These are phyloP conservation scores for Drosophila acutilabella DNA, from an alignment of 2,888 invertebrate species.

Conservation along the genomic window DNA sequence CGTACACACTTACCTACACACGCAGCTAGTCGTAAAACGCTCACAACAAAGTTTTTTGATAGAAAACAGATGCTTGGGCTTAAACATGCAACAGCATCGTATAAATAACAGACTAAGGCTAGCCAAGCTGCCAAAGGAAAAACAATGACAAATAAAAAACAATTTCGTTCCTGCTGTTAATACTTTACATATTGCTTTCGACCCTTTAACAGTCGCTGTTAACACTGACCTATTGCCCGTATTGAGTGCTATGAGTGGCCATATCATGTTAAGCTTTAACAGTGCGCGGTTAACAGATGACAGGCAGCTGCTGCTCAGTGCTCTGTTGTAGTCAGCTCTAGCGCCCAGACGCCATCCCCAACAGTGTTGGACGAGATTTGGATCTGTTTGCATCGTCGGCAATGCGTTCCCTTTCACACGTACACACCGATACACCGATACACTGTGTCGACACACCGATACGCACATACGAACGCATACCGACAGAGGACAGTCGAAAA, in stretches of 20 bases:
- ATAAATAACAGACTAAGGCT: constrained; percentile 75
- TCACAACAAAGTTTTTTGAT: constrained; percentile 70
- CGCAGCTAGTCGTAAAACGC: constrained; percentile 41
- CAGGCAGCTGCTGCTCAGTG: constrained; percentile 12
- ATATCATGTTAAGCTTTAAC: constrained; percentile 37
- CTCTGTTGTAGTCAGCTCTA: constrained; percentile 29
- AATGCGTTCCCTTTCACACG: constrained; percentile 28
- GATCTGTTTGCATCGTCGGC: constrained; percentile 65
- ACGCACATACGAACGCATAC: constrained; percentile 31
- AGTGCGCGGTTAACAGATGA: constrained; percentile 31
- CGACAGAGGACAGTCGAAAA: constrained; percentile 52
- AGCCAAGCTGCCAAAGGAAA: constrained; percentile 64
- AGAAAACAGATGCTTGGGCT: constrained; percentile 71
- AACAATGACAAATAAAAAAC: constrained; percentile 11
- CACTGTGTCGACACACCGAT: constrained; percentile 16
- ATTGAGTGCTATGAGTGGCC: constrained; percentile 33
- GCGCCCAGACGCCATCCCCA: constrained; percentile 42
- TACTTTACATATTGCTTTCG: constrained; percentile 13
- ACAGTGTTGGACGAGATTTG: constrained; percentile 79
- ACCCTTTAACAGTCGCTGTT: constrained; percentile 43
- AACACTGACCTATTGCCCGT: constrained; percentile 69
- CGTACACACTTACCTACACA: constrained; percentile 27
- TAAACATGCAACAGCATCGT: constrained; percentile 71
- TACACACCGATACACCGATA: constrained; percentile 16
- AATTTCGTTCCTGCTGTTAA: background rate